phyloP scores from a whole-genome alignment of 2,797 vertebrate species.

The Taeniopygia guttata region DNA sequence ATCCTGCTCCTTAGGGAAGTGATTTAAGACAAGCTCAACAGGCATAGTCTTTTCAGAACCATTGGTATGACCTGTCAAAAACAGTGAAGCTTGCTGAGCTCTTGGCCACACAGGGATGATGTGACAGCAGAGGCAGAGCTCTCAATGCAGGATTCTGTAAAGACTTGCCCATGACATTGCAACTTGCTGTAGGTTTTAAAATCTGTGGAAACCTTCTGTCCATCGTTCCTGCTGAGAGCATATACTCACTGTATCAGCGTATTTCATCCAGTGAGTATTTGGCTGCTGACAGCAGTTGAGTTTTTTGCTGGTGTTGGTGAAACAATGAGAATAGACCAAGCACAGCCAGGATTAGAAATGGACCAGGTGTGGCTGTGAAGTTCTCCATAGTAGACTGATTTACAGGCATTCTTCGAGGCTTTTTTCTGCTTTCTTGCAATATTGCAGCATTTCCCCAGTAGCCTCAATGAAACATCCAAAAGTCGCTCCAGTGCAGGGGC shows the following conservation, averaged over 20 bases:
- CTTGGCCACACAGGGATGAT: not conserved
- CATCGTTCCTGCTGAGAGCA: not conserved
- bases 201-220: not conserved
- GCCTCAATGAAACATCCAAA: not conserved
- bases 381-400: not conserved
- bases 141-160: fast-evolving
- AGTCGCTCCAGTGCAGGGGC: not conserved
- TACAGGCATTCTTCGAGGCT: not conserved
- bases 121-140: not conserved
- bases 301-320: not conserved
- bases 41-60: not conserved
- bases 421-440: not conserved
- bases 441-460: not conserved
- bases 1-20: not conserved
- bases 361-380: not conserved
- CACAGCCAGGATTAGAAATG: not conserved
- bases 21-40: not conserved
- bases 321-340: not conserved
- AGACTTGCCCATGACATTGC: not conserved
- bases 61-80: not conserved
- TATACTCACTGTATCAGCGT: not conserved
- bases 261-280: too few relatives aligned
- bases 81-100: not conserved
- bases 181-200: not conserved
- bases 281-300: not conserved